Base-by-base conservation (phyloP, 92 coral and sea anemone species). In the Umimayanthus chanpuru region DNA sequence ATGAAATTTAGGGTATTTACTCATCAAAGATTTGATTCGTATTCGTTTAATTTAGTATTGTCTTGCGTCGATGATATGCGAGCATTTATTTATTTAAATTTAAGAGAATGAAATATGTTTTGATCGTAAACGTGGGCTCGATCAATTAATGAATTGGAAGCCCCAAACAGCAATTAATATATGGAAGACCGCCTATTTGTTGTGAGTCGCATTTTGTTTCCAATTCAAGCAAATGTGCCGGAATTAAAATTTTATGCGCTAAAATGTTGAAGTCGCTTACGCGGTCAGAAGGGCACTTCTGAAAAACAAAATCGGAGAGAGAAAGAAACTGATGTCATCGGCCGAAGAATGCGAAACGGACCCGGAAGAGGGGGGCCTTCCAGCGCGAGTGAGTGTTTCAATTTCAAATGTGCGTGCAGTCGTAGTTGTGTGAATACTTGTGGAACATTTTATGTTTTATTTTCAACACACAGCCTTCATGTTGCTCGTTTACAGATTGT, bases 201-300 rank as follows among this genome's bases (percentile, higher is more conserved):
- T 71, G 47, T 29, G 79, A 87, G 90, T 88, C 90, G 88, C 89
- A 82, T 86, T 93, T 88, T 92, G 94, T 89, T 88, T 89, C 88
- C 88, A 88, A 86, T 85, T 90, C 94, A 90, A 87, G 92, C 82
- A 88, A 92, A 91, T 88, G 88, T 68, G 71, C 66, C 58, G 86
- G 81, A 88, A 94, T 94, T 94, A 94, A 94, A 94, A 93, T 93
- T 94, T 94, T 92, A 94, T 94, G 98, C 85, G 65, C 87, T 92
- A 68, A 91, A 87, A 85, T 43, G 88, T 81, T 92, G 91, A 85
- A 89, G 80, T 83, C 87, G 77, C 77, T 44, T 83, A 83, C 41
- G 87, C 65, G 87, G 87, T 83, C 58, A 40, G n/a, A 83, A 47
- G 50, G 44, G 39, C 76, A 83, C 77, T 83, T 67, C 66, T 83